phyloP scores from a whole-genome alignment of 2,888 invertebrate species.

The Tuberolachnus salignus region DNA sequence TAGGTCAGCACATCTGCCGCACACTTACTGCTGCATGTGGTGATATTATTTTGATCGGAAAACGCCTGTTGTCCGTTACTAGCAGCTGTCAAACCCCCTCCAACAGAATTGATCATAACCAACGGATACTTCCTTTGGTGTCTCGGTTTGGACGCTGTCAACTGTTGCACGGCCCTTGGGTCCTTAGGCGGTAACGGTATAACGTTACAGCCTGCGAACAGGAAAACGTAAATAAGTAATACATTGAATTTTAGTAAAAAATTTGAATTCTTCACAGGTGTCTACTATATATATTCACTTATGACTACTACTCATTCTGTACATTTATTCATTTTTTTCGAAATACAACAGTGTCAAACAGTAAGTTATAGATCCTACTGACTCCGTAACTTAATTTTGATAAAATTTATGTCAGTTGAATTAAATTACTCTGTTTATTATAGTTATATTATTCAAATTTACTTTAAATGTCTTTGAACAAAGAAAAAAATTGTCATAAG shows the following conservation, averaged over 20 bases:
- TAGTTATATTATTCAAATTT: no score
- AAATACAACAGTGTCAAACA: no score
- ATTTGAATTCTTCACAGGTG: neutral
- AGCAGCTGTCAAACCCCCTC: neutral
- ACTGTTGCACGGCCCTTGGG: slow-evolving; percentile 67
- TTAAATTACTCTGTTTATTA: no score
- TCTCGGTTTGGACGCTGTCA: slow-evolving; percentile 71
- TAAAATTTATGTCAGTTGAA: no score
- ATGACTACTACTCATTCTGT: no score
- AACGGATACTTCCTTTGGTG: slow-evolving; percentile 83
- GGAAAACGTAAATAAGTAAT: neutral
- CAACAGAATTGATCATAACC: slow-evolving; percentile 68
- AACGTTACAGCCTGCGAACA: slow-evolving; percentile 66
- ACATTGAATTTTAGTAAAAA: no score
- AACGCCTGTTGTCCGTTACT: slow-evolving; percentile 14
- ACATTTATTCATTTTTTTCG: no score
- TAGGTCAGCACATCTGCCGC: no score
- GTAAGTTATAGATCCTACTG: no score
- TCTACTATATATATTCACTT: neutral
- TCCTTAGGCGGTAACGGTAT: slow-evolving; percentile 82
- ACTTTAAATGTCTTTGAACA: no score
- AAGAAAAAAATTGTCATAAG: no score
- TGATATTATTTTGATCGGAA: slow-evolving; percentile 5
- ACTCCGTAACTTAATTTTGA: no score
- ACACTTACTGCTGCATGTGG: slow-evolving; percentile 2